Base-by-base conservation (phyloP, 2,113 vertebrate genomes). In the Gnathonemus longibarbis region DNA sequence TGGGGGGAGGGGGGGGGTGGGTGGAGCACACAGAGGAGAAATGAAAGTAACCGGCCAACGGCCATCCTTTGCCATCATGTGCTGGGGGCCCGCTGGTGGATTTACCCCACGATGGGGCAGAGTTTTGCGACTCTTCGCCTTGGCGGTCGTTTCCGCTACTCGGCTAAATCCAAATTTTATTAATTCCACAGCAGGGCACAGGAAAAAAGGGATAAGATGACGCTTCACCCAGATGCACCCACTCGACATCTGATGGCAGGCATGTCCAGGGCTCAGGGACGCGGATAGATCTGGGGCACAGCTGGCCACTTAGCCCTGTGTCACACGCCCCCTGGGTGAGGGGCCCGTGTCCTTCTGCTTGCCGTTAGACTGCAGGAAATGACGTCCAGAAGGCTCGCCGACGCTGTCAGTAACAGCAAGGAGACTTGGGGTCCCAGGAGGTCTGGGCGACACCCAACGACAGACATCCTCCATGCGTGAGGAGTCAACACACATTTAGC, bases 11-110 rank as follows among this genome's bases (percentile, higher is more conserved):
- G 91, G 92, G 91, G 92, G 93, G 35, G 35, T 0, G 92, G 92
- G 89, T 91, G 92, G 91, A 85, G 91, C 89, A 92, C 90, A 92
- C 19, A 27, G 89, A 6, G 56, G 83, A 91, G 89, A 92, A 91
- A 92, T 91, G 90, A 93, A 93, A 93, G 92, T 93, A 94, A 93
- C 92, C 92, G 91, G 92, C 92, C 93, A 91, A 92, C 91, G 92
- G 90, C 87, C 91, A 62, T 91, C 92, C 91, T 90, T 88, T 91
- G 92, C 92, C 91, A 93, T 90, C 87, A 90, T 91, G 91, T 91
- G 84, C 49, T 35, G 49, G 49, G 48, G 91, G 91, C 91, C 91
- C 89, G 89, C 90, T 92, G 89, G 88, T 66, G 90, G 90, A 91
- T 90, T 88, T 66, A 91, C 80, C 89, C 90, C 87, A 74, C 83